phyloP scores from a whole-genome alignment of 1,140 invertebrate genomes.

The Temnothorax longispinosus region DNA sequence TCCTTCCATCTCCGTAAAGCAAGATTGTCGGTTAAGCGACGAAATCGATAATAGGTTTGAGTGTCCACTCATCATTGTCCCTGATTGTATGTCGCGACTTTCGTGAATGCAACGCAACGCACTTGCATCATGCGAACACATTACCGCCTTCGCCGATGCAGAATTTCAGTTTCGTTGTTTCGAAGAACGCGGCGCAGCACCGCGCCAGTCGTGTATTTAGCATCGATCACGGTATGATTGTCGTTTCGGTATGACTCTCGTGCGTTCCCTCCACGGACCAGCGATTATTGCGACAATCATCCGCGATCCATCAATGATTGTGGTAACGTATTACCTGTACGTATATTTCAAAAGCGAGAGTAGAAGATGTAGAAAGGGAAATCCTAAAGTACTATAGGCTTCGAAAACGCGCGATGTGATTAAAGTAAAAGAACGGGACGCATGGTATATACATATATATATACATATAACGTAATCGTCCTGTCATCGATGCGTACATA shows the following conservation, averaged over 20 bases:
- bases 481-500: conserved; percentile 66
- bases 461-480: conserved; percentile 22
- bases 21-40: neutral
- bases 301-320: conserved; percentile 22
- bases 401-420: neutral
- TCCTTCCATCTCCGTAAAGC: neutral
- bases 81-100: conserved; percentile 42
- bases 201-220: neutral
- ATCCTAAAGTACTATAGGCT: neutral
- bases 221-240: conserved; percentile 45
- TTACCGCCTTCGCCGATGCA: conserved; percentile 15
- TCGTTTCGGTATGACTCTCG: conserved; percentile 28
- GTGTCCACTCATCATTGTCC: conserved; percentile 41
- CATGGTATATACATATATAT: neutral
- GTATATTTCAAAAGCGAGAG: conserved; percentile 23
- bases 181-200: neutral
- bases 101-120: neutral
- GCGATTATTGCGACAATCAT: conserved; percentile 47
- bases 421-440: neutral
- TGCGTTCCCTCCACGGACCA: neutral
- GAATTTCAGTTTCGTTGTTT: neutral
- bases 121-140: conserved; percentile 7
- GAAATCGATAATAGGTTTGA: neutral
- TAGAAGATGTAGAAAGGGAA: neutral
- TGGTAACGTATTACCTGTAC: conserved; percentile 9